phyloP scores from a whole-genome alignment of 2,888 invertebrate genomes.

The Dasysyrphus tricinctus region DNA sequence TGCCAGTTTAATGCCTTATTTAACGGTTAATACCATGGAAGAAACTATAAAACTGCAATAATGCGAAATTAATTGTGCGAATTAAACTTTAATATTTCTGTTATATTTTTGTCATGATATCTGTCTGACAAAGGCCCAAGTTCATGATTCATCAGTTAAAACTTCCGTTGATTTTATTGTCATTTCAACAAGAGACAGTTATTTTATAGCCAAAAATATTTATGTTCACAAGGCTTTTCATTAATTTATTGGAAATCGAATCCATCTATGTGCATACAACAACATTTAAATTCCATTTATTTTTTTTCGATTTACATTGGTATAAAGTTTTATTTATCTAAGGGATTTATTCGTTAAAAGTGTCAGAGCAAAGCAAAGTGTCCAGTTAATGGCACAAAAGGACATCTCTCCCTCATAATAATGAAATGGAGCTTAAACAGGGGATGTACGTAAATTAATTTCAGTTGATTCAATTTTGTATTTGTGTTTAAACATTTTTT shows the following conservation, averaged over 20 bases:
- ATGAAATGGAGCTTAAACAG: conserved; percentile 15
- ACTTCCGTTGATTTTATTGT: no score
- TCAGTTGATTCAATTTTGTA: conserved; percentile 51
- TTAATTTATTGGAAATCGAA: background rate
- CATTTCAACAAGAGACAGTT: background rate
- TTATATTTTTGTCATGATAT: background rate
- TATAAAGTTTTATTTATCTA: background rate
- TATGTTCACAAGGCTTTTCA: background rate
- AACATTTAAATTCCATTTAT: background rate
- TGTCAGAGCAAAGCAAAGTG: background rate
- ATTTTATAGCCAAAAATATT: background rate
- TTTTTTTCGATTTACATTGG: background rate
- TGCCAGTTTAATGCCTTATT: no score
- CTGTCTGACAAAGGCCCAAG: background rate
- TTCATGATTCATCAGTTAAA: background rate
- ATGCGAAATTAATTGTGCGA: background rate
- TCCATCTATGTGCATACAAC: no score
- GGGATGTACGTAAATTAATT: conserved; percentile 44
- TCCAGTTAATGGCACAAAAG: background rate
- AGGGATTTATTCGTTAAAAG: background rate
- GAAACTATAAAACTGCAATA: background rate
- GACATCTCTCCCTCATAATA: background rate
- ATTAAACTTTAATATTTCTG: background rate
- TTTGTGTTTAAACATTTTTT: background rate
- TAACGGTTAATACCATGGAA: no score